Evolutionary conservation across 2,797 vertebrate genomes (phyloP).

Genomic region (Brachyalestes nurse): DNA sequence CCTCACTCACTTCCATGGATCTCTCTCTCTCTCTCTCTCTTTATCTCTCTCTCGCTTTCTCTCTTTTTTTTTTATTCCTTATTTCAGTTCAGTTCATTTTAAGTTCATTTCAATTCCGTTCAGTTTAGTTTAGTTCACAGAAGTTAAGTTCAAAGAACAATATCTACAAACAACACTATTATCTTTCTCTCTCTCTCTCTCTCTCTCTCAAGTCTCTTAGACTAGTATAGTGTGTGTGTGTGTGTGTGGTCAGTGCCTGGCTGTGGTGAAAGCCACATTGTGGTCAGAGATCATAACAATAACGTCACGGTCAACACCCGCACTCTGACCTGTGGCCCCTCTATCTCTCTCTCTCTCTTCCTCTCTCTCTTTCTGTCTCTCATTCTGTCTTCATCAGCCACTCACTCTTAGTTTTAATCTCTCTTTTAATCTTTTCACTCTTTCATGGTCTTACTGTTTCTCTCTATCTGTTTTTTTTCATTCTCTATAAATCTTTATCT

Average conservation of each 20-base stretch:
- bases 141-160: neutral
- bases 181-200: neutral
- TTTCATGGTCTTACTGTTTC: too few species aligned
- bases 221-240: too few species aligned
- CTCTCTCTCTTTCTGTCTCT: slow-evolving; percentile 2
- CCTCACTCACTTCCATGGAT: slow-evolving; percentile 21
- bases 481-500: neutral
- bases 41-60: neutral
- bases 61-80: neutral
- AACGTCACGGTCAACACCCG: slow-evolving; percentile 22
- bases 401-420: too few species aligned
- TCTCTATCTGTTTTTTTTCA: too few species aligned
- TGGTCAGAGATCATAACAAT: slow-evolving; percentile 30
- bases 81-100: neutral
- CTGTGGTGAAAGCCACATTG: slow-evolving; percentile 46
- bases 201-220: neutral
- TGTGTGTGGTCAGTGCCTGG: slow-evolving; percentile 17
- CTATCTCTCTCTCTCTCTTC: neutral
- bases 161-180: neutral
- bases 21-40: neutral
- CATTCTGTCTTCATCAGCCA: neutral
- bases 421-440: neutral
- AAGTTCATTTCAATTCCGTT: neutral
- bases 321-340: slow-evolving; percentile 17
- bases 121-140: neutral